These are phyloP conservation scores for Thalassophryne amazonica DNA, from an alignment of 2,797 vertebrate species.

Conservation along the genomic window DNA sequence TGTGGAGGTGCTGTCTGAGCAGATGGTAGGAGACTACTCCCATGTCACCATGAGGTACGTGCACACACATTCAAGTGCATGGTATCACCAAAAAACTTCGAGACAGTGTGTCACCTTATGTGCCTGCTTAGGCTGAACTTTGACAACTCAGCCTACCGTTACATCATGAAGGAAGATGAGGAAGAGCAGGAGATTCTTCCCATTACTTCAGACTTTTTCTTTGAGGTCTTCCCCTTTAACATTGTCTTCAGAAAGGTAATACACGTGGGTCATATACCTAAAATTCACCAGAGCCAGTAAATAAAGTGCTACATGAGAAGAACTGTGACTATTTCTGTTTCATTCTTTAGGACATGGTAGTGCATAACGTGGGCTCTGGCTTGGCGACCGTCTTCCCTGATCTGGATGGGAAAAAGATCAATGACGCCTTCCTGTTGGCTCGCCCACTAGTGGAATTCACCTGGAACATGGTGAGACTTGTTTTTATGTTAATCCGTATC, in stretches of 20 bases:
- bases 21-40: conserved; percentile 79
- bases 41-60: conserved; percentile 80
- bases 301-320: not conserved
- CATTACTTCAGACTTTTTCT: conserved; percentile 82
- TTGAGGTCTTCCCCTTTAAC: conserved; percentile 82
- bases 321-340: not conserved
- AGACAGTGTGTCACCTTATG: not conserved
- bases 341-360: conserved; percentile 75
- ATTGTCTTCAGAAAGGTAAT: conserved; percentile 80
- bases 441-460: conserved; percentile 81
- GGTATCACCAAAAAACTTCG: too few relatives aligned
- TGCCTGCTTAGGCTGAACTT: conserved; percentile 73
- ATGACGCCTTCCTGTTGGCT: conserved; percentile 75
- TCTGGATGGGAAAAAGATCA: conserved; percentile 80
- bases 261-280: not conserved
- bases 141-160: conserved; percentile 80
- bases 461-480: conserved; percentile 76
- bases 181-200: conserved; percentile 79
- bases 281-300: not conserved
- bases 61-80: conserved; percentile 3
- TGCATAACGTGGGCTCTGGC: conserved; percentile 79
- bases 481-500: not conserved
- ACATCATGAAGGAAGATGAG: conserved; percentile 80
- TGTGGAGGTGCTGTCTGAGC: conserved; percentile 80
- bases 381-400: conserved; percentile 78